Percentiles rank a stretch among this genome's conserved stretches.
Evolutionary conservation across 2,888 invertebrate genomes (phyloP).

Genomic region (Slavum lentiscoides): DNA sequence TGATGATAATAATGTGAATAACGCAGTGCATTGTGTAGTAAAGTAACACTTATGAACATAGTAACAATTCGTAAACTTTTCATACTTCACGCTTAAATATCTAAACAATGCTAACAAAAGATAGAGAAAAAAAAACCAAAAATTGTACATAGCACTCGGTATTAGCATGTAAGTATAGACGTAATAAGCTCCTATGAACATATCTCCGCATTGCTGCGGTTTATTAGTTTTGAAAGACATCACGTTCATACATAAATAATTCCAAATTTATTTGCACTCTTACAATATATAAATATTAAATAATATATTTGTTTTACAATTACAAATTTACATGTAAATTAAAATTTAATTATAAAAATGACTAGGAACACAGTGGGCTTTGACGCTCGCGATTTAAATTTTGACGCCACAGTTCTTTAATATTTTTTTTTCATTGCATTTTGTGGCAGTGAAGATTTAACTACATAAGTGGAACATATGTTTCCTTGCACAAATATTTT

Average conservation of each 20-base stretch:
- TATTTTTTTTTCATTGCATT: constrained; percentile 24
- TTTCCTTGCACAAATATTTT: constrained; percentile 21
- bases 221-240: constrained; percentile 42
- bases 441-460: constrained; percentile 47
- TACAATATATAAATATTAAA: constrained; percentile 50
- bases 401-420: constrained; percentile 41
- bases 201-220: constrained; percentile 29
- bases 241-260: constrained; percentile 43
- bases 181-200: constrained; percentile 51
- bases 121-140: constrained; percentile 24
- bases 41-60: constrained; percentile 52
- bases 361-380: constrained; percentile 53
- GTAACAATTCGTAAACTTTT: constrained; percentile 50
- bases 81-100: constrained; percentile 50
- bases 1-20: constrained; percentile 26
- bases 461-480: constrained; percentile 36
- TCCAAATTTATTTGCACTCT: constrained; percentile 44
- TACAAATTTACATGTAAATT: constrained; percentile 52
- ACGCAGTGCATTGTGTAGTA: constrained; percentile 40
- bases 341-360: constrained; percentile 53
- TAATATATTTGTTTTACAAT: constrained; percentile 45
- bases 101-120: constrained; percentile 50
- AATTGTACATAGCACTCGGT: constrained; percentile 47
- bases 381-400: constrained; percentile 38
- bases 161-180: constrained; percentile 48